Evolutionary conservation across 2,113 vertebrate genomes (phyloP).

Genomic region (Grantiella picta): DNA sequence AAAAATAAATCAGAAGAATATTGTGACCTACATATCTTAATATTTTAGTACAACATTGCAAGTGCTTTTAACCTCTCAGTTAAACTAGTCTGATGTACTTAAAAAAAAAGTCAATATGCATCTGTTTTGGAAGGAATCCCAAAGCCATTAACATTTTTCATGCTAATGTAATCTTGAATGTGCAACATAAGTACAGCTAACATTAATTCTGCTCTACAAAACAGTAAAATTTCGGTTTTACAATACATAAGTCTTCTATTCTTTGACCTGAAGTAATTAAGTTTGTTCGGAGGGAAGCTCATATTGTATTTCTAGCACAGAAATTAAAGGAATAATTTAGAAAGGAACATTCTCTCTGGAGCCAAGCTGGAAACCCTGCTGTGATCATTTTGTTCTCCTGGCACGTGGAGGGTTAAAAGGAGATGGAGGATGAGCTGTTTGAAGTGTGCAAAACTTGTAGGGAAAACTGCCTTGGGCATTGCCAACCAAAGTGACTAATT

Average conservation of each 20-base stretch:
- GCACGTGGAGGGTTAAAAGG: constrained; percentile 48
- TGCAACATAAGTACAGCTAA: neutral
- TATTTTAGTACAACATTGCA: neutral
- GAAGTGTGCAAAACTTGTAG: constrained; percentile 34
- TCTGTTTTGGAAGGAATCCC: constrained; percentile 47
- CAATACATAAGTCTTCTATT: neutral
- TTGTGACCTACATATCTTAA: constrained; percentile 32
- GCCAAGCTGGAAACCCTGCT: neutral
- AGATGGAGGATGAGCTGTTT: constrained; percentile 5
- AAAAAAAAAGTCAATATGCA: neutral
- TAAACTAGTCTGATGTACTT: constrained; percentile 15
- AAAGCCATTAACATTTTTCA: constrained; percentile 42
- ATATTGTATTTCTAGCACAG: constrained; percentile 1
- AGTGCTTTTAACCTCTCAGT: constrained; percentile 53
- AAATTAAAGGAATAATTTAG: constrained; percentile 44
- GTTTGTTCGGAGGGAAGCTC: constrained; percentile 18
- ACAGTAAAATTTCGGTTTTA: constrained; percentile 21
- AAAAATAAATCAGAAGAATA: constrained; percentile 10
- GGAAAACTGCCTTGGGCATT: constrained; percentile 32
- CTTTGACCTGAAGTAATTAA: constrained; percentile 62
- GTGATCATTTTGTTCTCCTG: neutral
- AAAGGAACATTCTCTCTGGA: neutral
- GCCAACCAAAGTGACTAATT: constrained; percentile 30
- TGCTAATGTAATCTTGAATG: constrained; percentile 15
- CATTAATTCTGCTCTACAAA: constrained; percentile 63